phyloP scores from a whole-genome alignment of 2,888 invertebrate genomes.

The Drosophila rellima region DNA sequence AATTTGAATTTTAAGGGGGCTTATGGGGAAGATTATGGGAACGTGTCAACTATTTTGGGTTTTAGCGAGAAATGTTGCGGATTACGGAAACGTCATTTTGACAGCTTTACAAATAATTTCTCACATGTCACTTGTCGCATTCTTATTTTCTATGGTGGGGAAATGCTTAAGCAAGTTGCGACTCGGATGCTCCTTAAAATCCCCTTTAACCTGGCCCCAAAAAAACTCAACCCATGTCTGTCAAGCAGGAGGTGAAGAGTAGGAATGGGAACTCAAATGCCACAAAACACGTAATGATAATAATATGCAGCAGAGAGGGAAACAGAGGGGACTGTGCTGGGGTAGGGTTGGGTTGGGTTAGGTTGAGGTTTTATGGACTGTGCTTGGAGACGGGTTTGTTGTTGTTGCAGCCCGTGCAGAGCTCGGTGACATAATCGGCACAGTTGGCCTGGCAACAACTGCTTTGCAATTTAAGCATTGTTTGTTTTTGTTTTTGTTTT shows the following conservation, averaged over 20 bases:
- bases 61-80: slow-evolving; percentile 30
- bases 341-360: not conserved
- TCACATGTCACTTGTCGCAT: slow-evolving; percentile 46
- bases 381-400: slow-evolving; percentile 30
- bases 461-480: slow-evolving; percentile 40
- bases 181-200: slow-evolving; percentile 18
- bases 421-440: slow-evolving; percentile 73
- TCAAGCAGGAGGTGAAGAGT: slow-evolving; percentile 18
- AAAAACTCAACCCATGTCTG: slow-evolving; percentile 34
- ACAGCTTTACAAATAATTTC: slow-evolving; percentile 54
- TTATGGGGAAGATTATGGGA: not conserved
- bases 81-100: slow-evolving; percentile 34
- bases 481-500: slow-evolving; percentile 5
- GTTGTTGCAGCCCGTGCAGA: slow-evolving; percentile 21
- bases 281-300: slow-evolving; percentile 69
- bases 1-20: slow-evolving; percentile 48
- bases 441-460: slow-evolving; percentile 73
- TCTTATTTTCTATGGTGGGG: slow-evolving; percentile 6
- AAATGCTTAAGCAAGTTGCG: slow-evolving; percentile 46
- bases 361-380: slow-evolving; percentile 17
- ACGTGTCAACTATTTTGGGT: slow-evolving; percentile 33
- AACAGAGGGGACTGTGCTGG: not conserved
- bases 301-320: slow-evolving; percentile 43
- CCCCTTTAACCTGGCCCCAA: not conserved
- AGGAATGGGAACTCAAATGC: slow-evolving; percentile 37